phyloP scores from a whole-genome alignment of 2,113 vertebrate genomes.

The Hemiscyllium ocellatum region DNA sequence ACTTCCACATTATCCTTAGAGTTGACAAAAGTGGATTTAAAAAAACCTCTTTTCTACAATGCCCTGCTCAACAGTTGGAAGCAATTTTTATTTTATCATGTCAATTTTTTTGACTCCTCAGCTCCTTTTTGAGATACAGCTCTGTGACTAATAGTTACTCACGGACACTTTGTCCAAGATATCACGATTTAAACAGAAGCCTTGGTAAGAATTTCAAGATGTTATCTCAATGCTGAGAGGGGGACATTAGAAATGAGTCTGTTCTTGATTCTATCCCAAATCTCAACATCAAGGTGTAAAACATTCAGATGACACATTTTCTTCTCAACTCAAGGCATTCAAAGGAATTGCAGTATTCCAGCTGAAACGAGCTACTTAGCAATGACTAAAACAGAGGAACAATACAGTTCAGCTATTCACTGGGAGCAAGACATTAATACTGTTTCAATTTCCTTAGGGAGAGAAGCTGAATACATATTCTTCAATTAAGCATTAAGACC shows the following conservation, averaged over 20 bases:
- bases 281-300: not conserved
- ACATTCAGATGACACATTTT: not conserved
- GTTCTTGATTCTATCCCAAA: not conserved
- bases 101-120: not conserved
- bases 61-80: not conserved
- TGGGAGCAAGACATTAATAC: not conserved
- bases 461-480: not conserved
- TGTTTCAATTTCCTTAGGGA: not conserved
- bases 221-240: not conserved
- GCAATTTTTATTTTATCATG: not conserved
- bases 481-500: not conserved
- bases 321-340: not conserved
- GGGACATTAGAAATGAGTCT: not conserved
- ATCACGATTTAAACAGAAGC: not conserved
- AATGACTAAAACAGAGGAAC: not conserved
- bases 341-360: not conserved
- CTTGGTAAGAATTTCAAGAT: not conserved
- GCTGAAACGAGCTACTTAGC: not conserved
- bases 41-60: not conserved
- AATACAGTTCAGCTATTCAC: not conserved
- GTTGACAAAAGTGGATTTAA: not conserved
- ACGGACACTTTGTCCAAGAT: not conserved
- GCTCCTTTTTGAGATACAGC: not conserved
- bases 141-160: not conserved
- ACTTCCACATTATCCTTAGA: not conserved